These are phyloP conservation scores for Parthenolecanium corni DNA, from an alignment of 2,888 invertebrate genomes.

Conservation along the genomic window DNA sequence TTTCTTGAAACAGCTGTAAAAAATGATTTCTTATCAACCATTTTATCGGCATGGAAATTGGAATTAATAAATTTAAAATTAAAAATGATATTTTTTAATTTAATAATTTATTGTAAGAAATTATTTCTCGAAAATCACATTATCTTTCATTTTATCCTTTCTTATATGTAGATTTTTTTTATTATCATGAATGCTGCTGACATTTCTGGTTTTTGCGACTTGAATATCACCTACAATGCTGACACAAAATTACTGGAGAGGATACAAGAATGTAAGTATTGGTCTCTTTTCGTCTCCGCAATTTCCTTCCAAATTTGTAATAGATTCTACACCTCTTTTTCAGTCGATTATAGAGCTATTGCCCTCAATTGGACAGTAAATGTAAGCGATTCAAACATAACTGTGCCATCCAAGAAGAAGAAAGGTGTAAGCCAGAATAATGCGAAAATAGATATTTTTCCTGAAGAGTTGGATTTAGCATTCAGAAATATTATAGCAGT, in stretches of 20 bases:
- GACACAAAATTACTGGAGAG: conserved; percentile 2
- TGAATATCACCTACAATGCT: conserved; percentile 7
- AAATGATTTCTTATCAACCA: too few species aligned
- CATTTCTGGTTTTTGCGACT: conserved; percentile 17
- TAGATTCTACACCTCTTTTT: not conserved
- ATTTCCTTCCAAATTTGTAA: not conserved
- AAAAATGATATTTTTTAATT: too few species aligned
- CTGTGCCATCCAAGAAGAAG: conserved; percentile 4
- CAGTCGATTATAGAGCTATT: conserved; percentile 18
- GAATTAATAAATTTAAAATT: too few species aligned
- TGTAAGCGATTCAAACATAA: conserved; percentile 9
- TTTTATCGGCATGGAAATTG: too few species aligned
- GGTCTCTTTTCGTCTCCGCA: not conserved
- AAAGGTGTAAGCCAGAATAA: not conserved
- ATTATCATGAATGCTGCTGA: not conserved
- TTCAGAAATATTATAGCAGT: conserved; percentile 6
- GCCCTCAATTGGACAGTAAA: conserved; percentile 23
- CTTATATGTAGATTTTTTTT: too few species aligned
- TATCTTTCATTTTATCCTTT: too few species aligned
- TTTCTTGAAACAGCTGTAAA: too few species aligned
- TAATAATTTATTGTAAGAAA: too few species aligned
- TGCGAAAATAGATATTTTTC: conserved; percentile 9
- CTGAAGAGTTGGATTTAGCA: not conserved
- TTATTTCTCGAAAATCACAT: too few species aligned
- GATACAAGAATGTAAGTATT: conserved; percentile 9